These are phyloP conservation scores for Drosophila parthenogenetica DNA, from an alignment of 2,888 invertebrate species.

Conservation along the genomic window DNA sequence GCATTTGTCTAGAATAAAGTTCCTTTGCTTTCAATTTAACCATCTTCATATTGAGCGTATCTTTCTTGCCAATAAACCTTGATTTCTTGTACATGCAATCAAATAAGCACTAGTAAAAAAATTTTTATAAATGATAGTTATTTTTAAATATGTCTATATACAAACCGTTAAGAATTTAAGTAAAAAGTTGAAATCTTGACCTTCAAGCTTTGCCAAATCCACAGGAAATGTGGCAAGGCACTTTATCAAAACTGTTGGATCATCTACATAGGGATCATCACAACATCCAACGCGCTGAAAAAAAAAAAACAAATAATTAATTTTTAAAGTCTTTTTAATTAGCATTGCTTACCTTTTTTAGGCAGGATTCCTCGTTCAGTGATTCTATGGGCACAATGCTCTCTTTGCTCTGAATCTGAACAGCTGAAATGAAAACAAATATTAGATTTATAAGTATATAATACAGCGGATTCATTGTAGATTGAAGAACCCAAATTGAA, in stretches of 20 bases:
- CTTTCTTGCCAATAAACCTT: constrained; percentile 71
- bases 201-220: background rate
- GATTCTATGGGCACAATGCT: background rate
- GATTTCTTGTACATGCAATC: constrained; percentile 71
- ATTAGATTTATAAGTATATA: background rate
- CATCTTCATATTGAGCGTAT: constrained; percentile 74
- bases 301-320: background rate
- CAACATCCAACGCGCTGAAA: constrained; percentile 6
- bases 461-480: background rate
- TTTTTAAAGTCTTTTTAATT: background rate
- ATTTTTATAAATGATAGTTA: background rate
- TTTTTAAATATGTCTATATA: background rate
- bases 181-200: no score
- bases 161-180: background rate
- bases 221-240: background rate
- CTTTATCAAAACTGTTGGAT: background rate
- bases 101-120: constrained; percentile 59
- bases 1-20: constrained; percentile 41
- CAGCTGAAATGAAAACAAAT: background rate
- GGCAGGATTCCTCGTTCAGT: background rate
- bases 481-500: background rate
- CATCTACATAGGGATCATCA: background rate
- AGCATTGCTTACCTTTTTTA: background rate
- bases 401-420: background rate
- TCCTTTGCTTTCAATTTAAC: constrained; percentile 69